Base-by-base conservation (phyloP, 2,113 vertebrate species). In the Mola mola region DNA sequence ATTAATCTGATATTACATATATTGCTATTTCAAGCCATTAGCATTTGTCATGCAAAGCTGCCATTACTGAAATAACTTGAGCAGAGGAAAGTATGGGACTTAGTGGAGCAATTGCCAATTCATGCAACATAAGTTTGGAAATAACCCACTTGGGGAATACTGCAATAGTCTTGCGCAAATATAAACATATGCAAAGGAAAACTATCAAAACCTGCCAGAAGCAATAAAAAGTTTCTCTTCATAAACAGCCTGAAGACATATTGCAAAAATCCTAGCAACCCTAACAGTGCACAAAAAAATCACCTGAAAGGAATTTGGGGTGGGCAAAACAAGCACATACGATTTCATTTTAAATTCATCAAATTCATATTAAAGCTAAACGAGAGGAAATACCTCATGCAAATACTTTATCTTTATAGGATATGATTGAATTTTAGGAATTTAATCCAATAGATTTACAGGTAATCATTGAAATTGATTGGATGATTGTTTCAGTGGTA, bases 141-240 rank as follows among this genome's bases (percentile, higher is more conserved):
- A 72, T 86, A 51, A 16, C 42, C 60, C 64, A 70, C 78, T 69
- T 42, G 67, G 73, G 69, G 41, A 67, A 75, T 82, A 62, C 49
- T 75, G 36, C 52, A 78, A 90, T 61, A 31, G 50, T 33, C 31
- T 58, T 38, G 78, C 75, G 71, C 50, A 87, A 88, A 89, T 83
- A 64, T 74, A 43, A 69, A 81, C 44, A 59, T 73, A 81, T 81
- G 74, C 75, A 64, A 65, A 63, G 33, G 60, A 68, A 83, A 85
- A 66, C 51, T 43, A 69, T 66, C 42, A 37, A 42, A 52, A 76
- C 55, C 16, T 79, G 53, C 40, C 69, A 56, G 9, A 56, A 76
- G 43, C 34, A 59, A 43, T 74, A 42, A 80, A 89, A 78, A 34
- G 53, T 87, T 84, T 76, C 48, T 72, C 28, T 58, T 76, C 42